phyloP scores from a whole-genome alignment of 2,888 invertebrate species.

The Orthosia gracilis region DNA sequence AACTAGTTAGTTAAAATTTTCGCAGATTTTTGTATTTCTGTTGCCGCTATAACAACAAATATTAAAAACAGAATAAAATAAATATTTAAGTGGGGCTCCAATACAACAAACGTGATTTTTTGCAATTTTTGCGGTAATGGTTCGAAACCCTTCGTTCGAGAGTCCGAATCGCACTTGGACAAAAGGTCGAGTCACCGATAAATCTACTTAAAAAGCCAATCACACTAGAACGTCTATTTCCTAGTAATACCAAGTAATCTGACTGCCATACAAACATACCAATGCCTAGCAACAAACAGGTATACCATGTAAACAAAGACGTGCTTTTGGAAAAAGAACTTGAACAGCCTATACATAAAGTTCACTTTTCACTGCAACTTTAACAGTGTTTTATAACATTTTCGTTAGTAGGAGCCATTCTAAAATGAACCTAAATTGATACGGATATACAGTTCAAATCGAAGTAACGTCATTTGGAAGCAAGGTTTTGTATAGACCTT shows the following conservation, averaged over 20 bases:
- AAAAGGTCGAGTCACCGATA: constrained; percentile 4
- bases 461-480: not conserved
- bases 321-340: not conserved
- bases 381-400: not conserved
- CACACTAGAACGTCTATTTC: constrained; percentile 26
- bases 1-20: no score
- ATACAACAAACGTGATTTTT: no score
- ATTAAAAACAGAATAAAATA: no score
- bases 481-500: not conserved
- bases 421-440: not conserved
- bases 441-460: not conserved
- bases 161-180: no score
- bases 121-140: no score
- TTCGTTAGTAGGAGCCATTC: not conserved
- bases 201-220: constrained; percentile 1
- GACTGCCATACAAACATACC: constrained; percentile 1
- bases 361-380: not conserved
- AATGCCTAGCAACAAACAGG: constrained; percentile 21
- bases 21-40: no score
- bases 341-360: not conserved
- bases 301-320: not conserved
- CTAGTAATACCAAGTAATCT: constrained; percentile 12
- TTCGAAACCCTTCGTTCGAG: no score
- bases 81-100: no score
- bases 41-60: no score